A percentile compares a stretch with the other conserved stretches of the same genome.
These are phyloP conservation scores for Gymnoscopelus microlampas DNA, from an alignment of 2,797 vertebrate genomes.

Conservation along the genomic window DNA sequence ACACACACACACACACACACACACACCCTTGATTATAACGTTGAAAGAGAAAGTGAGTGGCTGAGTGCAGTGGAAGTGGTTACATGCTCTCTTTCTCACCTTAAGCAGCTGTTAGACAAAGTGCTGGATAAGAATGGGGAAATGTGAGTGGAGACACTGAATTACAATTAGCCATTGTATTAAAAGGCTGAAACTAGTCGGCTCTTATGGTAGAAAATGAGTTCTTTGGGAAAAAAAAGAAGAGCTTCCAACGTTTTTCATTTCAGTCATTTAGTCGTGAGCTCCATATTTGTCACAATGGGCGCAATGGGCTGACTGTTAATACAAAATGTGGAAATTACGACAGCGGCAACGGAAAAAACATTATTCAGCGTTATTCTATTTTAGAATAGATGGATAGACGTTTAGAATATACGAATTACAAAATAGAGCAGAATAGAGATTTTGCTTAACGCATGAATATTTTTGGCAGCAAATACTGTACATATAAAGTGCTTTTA, in stretches of 20 bases:
- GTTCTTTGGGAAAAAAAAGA: constrained; percentile 24
- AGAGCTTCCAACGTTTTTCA: constrained; percentile 16
- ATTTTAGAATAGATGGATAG: neutral
- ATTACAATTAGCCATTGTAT: constrained; percentile 22
- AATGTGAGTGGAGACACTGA: constrained; percentile 35
- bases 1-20: neutral
- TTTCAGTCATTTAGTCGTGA: constrained; percentile 5
- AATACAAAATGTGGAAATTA: neutral
- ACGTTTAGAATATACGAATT: neutral
- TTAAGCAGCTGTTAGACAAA: constrained; percentile 33
- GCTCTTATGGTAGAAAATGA: neutral
- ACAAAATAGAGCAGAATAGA: neutral
- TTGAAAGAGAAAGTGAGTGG: neutral
- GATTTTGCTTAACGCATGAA: neutral
- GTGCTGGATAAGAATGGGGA: constrained; percentile 33
- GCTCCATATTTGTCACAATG: neutral
- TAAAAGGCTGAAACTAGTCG: constrained; percentile 28
- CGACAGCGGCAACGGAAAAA: neutral
- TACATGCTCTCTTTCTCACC: constrained; percentile 5
- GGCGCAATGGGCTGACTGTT: no score
- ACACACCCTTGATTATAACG: neutral
- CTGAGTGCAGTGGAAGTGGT: neutral
- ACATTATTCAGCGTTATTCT: neutral
- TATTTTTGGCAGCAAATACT: neutral
- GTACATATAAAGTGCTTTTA: no score